A percentile compares a stretch with the other conserved stretches of the same genome.
Conservation (phyloP, 1,140 invertebrate species). For the Callitettix versicolor region DNA sequence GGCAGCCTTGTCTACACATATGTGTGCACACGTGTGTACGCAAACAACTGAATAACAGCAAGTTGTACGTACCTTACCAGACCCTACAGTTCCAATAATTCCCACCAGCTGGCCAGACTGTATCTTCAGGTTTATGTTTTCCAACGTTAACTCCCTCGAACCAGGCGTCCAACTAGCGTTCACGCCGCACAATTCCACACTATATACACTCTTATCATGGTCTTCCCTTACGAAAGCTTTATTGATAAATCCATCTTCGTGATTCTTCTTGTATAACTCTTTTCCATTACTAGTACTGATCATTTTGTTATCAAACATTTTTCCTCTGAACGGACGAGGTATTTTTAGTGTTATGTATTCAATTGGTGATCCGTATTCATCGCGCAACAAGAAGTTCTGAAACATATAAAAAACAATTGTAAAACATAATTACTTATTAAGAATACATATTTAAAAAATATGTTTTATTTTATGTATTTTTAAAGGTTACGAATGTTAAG, state of each 20-base stretch:
- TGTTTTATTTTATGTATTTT: too few species aligned
- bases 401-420: too few species aligned
- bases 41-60: too few species aligned
- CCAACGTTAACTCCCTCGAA: conserved; percentile 29
- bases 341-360: background rate
- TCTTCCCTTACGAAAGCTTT: background rate
- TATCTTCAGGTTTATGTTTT: conserved; percentile 45
- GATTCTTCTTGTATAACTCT: background rate
- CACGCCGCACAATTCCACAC: background rate
- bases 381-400: background rate
- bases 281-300: background rate
- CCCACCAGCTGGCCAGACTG: conserved; percentile 53
- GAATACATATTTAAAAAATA: too few species aligned
- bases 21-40: too few species aligned
- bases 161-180: conserved; percentile 18
- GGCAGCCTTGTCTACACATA: too few species aligned
- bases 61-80: conserved; percentile 52
- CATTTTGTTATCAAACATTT: background rate
- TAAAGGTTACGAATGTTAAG: too few species aligned
- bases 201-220: background rate
- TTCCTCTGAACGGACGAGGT: background rate
- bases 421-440: too few species aligned
- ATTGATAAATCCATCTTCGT: background rate
- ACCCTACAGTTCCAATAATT: conserved; percentile 65
- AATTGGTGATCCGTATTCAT: background rate